A percentile compares a stretch with the other conserved stretches of the same genome.
Evolutionary conservation across 2,113 vertebrate species (phyloP).

Genomic region (Stegostoma tigrinum): DNA sequence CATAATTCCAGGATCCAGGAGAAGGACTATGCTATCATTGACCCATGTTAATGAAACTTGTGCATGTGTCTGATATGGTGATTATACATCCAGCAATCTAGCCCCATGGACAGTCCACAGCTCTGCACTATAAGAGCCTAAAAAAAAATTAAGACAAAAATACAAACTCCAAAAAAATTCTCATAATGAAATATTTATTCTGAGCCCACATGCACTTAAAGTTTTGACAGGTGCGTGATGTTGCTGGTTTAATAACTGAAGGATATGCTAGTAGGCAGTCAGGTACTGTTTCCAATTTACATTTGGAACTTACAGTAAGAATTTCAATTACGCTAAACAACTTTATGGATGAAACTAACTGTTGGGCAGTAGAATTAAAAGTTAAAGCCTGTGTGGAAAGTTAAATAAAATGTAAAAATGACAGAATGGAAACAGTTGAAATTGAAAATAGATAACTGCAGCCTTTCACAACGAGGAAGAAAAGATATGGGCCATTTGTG

Average conservation of each 20-base stretch:
- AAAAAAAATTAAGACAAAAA: neutral
- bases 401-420: neutral
- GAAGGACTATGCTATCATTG: neutral
- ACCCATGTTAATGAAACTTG: neutral
- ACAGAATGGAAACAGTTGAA: neutral
- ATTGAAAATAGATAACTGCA: neutral
- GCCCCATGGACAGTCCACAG: neutral
- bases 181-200: neutral
- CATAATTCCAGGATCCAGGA: neutral
- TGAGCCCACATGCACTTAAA: neutral
- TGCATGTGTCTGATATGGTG: neutral
- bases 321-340: neutral
- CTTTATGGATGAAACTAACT: neutral
- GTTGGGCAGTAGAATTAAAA: neutral
- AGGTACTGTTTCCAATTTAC: neutral
- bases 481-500: neutral
- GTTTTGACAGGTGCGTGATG: neutral
- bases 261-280: neutral
- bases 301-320: neutral
- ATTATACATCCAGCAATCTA: neutral
- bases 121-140: neutral
- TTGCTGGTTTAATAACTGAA: neutral
- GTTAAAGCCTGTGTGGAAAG: neutral
- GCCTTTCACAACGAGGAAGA: neutral
- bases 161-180: neutral